These are phyloP conservation scores for Pterocles burchelli DNA, from an alignment of 2,113 vertebrate genomes.

Conservation along the genomic window DNA sequence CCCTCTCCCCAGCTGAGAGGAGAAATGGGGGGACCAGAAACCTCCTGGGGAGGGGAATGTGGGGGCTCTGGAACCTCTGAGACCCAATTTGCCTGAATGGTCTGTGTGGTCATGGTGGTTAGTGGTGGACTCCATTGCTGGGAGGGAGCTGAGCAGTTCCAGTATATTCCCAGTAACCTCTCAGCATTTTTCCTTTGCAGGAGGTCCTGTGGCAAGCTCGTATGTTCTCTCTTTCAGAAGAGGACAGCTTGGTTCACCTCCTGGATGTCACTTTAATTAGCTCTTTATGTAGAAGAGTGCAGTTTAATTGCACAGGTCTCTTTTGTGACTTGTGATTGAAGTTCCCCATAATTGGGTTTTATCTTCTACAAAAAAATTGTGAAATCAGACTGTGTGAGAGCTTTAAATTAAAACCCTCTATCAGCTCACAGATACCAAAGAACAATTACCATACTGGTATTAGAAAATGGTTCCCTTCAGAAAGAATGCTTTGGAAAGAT, in stretches of 20 bases:
- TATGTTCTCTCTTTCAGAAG: not conserved
- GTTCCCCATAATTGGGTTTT: not conserved
- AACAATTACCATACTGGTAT: not conserved
- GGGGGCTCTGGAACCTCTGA: not conserved
- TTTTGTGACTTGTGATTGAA: conserved; percentile 4
- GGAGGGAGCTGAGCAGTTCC: not conserved
- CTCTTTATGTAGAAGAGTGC: not conserved
- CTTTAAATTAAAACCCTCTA: not conserved
- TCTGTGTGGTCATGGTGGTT: not conserved
- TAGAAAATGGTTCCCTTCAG: not conserved
- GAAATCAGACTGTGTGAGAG: not conserved
- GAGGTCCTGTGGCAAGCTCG: not conserved
- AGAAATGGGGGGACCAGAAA: not conserved
- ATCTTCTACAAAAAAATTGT: not conserved
- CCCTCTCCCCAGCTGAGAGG: not conserved
- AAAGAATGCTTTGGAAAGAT: not conserved
- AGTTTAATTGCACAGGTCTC: not conserved
- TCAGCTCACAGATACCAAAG: not conserved
- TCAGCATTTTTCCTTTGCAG: not conserved
- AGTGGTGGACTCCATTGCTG: not conserved
- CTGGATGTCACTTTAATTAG: not conserved
- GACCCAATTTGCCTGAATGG: accelerated
- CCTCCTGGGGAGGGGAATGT: not conserved
- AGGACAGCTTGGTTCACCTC: not conserved
- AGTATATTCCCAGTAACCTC: not conserved